These are phyloP conservation scores for Sebastes iracundus DNA, from an alignment of 2,797 vertebrate genomes.

Conservation along the genomic window DNA sequence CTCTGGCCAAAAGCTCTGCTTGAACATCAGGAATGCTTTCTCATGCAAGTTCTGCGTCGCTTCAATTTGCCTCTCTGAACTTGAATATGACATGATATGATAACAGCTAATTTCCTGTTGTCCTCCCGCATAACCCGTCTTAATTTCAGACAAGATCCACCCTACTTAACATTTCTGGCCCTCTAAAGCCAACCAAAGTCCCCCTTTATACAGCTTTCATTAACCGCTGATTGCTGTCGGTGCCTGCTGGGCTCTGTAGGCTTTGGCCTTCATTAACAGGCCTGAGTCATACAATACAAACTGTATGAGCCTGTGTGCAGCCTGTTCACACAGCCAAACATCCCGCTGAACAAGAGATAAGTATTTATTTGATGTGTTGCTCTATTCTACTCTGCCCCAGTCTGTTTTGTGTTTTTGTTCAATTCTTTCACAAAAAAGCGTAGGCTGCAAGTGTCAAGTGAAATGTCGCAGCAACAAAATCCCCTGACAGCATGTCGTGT, in stretches of 20 bases:
- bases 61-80: constrained; percentile 15
- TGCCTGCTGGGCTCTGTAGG: constrained; percentile 46
- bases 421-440: constrained; percentile 28
- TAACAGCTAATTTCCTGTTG: constrained; percentile 65
- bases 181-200: constrained; percentile 55
- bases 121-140: constrained; percentile 32
- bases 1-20: neutral
- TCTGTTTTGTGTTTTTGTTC: constrained; percentile 44
- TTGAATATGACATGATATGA: constrained; percentile 9
- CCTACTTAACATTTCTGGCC: constrained; percentile 50
- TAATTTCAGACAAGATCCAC: constrained; percentile 48
- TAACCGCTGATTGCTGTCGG: constrained; percentile 58
- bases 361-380: constrained; percentile 50
- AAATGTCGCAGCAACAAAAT: constrained; percentile 55
- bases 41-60: neutral
- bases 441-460: constrained; percentile 51
- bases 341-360: constrained; percentile 44
- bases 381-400: constrained; percentile 18
- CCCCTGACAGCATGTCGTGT: constrained; percentile 55
- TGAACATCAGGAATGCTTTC: neutral
- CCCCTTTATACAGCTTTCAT: constrained; percentile 65
- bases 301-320: constrained; percentile 21
- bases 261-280: constrained; percentile 61
- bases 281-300: constrained; percentile 48
- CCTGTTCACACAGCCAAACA: constrained; percentile 34